Evolutionary conservation across 2,797 vertebrate species (phyloP).

Genomic region (Lacerta viridis): DNA sequence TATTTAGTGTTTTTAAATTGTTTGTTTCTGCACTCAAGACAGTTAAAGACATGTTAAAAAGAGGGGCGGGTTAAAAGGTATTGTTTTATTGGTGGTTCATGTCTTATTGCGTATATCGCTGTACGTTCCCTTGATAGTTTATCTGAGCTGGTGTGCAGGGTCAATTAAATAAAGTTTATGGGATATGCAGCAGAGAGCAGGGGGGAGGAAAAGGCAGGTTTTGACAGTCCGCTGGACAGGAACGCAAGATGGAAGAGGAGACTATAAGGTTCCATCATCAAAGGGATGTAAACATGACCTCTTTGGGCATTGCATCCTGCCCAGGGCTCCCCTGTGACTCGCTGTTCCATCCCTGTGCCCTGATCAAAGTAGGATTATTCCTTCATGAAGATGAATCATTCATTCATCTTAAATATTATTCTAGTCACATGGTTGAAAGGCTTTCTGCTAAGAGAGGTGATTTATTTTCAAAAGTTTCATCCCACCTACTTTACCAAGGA

Average conservation of each 20-base stretch:
- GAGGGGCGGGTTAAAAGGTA: not conserved
- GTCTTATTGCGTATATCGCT: no score
- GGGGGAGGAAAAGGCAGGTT: not conserved
- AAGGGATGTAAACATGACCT: not conserved
- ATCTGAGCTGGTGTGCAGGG: no score
- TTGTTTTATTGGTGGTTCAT: no score
- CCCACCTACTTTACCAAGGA: no score
- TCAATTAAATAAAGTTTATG: not conserved
- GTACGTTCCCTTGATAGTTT: no score
- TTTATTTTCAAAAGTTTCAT: no score
- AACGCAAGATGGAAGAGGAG: not conserved
- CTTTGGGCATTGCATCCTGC: not conserved
- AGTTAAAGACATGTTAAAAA: no score
- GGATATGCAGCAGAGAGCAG: not conserved
- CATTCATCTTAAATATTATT: not conserved
- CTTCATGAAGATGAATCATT: not conserved
- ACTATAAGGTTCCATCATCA: not conserved
- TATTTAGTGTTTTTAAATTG: no score
- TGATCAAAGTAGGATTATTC: not conserved
- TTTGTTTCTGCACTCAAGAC: no score
- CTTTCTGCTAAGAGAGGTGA: slow-evolving; percentile 25
- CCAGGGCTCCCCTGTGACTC: not conserved
- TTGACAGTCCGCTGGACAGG: not conserved
- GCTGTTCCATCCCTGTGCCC: not conserved
- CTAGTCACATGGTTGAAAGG: not conserved